Base-by-base conservation (phyloP, 1,140 invertebrate genomes). In the Bicyclus anynana region DNA sequence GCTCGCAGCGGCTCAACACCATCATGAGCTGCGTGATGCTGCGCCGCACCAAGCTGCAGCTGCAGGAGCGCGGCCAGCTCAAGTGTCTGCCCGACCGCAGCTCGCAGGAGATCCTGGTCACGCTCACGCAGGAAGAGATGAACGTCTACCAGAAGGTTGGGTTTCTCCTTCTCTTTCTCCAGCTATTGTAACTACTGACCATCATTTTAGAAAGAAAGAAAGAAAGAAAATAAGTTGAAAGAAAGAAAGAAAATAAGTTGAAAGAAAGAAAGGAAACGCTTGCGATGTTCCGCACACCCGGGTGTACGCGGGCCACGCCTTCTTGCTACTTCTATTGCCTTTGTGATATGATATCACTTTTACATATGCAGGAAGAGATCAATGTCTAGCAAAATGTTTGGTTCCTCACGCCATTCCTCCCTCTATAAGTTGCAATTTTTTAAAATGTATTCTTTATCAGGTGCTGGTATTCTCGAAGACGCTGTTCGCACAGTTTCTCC, bases 21-120 rank as follows among this genome's bases (percentile, higher is more conserved):
- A 89, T 98, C 0, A 93, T 97, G 71, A 95, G 95, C 59, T 93
- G 92, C 2, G 72, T 98, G 0, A 91, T 98, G 90, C 84, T 99
- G 44, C 89, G 97, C 7, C 90, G 97, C 50, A 97, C 96, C 0
- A 98, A 98, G 84, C 87, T 89, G 35, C 93, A 97, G 74, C 87
- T 96, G 17, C 92, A 93, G 57, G 77, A 90, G 13, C 18, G 33
- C 5, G 78, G 81, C 0, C 77, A 82, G 67, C 79, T 84, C 5
- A 65, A 48, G 27, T 87, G 79, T 21, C 87, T 97, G 46, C 95
- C 95, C 0, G 74, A 91, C 4, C 94, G 95, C 65, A 80, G 79
- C 5, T 76, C 91, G 6, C 86, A 93, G 27, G 69, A 90, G 0
- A 74, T 92, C 13, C 62, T 89, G 26, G 90, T 97, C 0, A 78